Evolutionary conservation across 37 sponge, comb jelly and placozoan species (phyloP), one percentile per base, ranked within the genome.

Genomic region (Dysidea cf. avara): DNA sequence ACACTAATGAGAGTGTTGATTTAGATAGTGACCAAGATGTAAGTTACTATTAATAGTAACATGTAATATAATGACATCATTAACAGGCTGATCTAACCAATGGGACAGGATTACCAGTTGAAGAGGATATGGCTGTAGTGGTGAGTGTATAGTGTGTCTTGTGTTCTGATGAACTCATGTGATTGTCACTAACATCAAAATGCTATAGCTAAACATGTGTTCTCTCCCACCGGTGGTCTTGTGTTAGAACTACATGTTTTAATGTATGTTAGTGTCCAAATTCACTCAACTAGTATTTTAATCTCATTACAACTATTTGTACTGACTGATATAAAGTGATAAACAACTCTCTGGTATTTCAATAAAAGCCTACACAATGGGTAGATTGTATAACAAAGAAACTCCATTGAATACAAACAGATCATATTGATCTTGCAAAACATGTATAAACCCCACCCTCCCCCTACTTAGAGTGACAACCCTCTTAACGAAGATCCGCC

Each of bases 401-500:
- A 17, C 35, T 17, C 31, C 64, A 29, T 18, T 18, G 38, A 36
- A 38, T 6, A 17, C 64, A 17, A 20, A 20, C 26, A 28, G 7
- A 9, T 36, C 16, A 49, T 49, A 18, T 21, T 54, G 56, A 3
- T 5, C 7, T 54, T 54, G 24, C 7, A 21, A 54, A 54, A 24
- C 7, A 54, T 54, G 56, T 24, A 54, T 24, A 25, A 6, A 54
- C 56, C 21, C 7, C 24, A n/a, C n/a, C 46, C 46, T 43, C 46
- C 61, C 0, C 68, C 78, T 20, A 3, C 26, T 26, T 1, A 34
- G 26, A 82, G 81, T 76, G 43, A 21, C 29, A 72, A 87, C 53
- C 68, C 75, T 24, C 66, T 79, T 18, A 80, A 90, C 61, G 82
- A 76, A 5, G 81, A 84, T 30, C 71, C 85, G 1, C 81, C 85